Evolutionary conservation across 30 jellyfish, hydroid and myxozoan genomes (phyloP).

Genomic region (Hydra vulgaris): DNA sequence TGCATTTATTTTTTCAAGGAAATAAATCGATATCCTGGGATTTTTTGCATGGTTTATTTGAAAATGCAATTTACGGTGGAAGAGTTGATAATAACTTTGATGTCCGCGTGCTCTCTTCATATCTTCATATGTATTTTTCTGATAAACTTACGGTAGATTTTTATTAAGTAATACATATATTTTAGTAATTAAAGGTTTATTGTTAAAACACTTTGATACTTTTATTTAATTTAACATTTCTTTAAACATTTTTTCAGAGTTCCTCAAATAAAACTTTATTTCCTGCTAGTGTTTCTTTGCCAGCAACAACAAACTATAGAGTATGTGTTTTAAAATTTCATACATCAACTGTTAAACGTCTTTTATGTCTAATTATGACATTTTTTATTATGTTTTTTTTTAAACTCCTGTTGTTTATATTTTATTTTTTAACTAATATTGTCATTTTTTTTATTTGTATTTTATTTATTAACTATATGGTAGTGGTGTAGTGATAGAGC

Average conservation of each 20-base stretch:
- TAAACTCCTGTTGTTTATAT: too few relatives aligned
- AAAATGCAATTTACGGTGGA: conserved; percentile 96
- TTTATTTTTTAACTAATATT: too few relatives aligned
- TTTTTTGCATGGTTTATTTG: conserved; percentile 85
- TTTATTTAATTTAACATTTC: not conserved
- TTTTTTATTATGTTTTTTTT: too few relatives aligned
- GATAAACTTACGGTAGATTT: conserved; percentile 29
- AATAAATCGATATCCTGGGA: conserved; percentile 75
- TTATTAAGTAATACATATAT: not conserved
- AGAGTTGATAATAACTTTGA: conserved; percentile 77
- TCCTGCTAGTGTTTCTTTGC: conserved; percentile 38
- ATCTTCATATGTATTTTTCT: conserved; percentile 65
- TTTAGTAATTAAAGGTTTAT: not conserved
- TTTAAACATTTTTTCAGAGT: conserved; percentile 17
- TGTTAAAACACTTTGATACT: conserved; percentile 5
- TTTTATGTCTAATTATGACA: too few relatives aligned
- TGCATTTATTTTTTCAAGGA: too few relatives aligned
- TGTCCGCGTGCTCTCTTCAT: conserved; percentile 80
- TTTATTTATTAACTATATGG: too few relatives aligned
- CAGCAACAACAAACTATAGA: conserved; percentile 64
- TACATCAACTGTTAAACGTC: not conserved
- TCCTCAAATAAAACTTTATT: conserved; percentile 44
- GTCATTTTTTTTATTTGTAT: too few relatives aligned
- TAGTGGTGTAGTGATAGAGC: too few relatives aligned
- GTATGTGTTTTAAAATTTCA: conserved; percentile 6